These are phyloP conservation scores for Elegia similella DNA, from an alignment of 2,888 invertebrate species.

Conservation along the genomic window DNA sequence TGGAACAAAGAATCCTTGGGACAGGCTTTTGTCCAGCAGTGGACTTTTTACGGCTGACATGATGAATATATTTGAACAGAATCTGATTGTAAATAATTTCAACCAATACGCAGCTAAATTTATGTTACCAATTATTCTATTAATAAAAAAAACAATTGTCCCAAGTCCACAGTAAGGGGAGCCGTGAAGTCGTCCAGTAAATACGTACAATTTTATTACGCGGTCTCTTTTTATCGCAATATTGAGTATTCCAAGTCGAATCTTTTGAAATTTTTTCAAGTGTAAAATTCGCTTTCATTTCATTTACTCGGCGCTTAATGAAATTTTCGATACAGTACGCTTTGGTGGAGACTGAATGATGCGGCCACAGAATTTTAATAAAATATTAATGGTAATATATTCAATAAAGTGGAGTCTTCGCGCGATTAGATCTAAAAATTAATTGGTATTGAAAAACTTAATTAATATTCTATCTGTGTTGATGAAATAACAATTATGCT, in stretches of 20 bases:
- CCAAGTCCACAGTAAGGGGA: constrained; percentile 31
- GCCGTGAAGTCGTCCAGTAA: constrained; percentile 37
- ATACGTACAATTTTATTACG: constrained; percentile 59
- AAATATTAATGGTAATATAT: constrained; percentile 55
- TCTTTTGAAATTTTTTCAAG: constrained; percentile 68
- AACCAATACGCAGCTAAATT: no score
- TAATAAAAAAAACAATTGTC: background rate
- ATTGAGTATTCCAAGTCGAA: constrained; percentile 60
- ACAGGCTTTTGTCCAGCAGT: no score
- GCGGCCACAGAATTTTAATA: constrained; percentile 36
- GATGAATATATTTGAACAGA: no score
- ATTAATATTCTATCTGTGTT: background rate
- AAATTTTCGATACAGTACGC: constrained; percentile 61
- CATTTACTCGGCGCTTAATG: constrained; percentile 67
- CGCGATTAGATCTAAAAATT: constrained; percentile 11
- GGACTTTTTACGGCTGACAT: no score
- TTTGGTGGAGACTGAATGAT: constrained; percentile 22
- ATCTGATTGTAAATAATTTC: no score
- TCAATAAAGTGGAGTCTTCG: constrained; percentile 33
- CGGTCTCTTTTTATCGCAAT: constrained; percentile 63
- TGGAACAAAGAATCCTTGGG: no score
- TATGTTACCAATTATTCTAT: no score
- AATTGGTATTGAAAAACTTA: background rate
- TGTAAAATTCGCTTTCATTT: constrained; percentile 67
- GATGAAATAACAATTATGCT: background rate